phyloP scores from a whole-genome alignment of 2,113 vertebrate species.

The Sminthopsis crassicaudata region DNA sequence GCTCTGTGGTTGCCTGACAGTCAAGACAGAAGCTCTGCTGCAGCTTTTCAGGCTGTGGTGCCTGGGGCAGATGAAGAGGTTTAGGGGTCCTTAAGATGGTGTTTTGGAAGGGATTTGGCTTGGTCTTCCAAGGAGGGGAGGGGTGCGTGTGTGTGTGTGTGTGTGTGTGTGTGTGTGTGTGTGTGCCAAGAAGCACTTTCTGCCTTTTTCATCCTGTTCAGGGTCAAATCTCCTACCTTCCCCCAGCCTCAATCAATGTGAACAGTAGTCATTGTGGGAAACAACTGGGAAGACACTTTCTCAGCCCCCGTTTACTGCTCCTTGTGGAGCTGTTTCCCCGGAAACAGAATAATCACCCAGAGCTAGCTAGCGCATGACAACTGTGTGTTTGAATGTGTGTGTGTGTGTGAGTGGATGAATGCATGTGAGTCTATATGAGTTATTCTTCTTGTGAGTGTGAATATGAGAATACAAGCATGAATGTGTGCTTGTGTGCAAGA shows the following conservation, averaged over 20 bases:
- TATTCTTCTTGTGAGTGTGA: neutral
- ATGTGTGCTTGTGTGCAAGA: too few relatives aligned
- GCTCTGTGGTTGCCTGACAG: neutral
- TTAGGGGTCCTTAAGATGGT: neutral
- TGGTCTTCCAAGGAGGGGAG: neutral
- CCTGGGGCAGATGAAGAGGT: neutral
- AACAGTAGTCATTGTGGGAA: neutral
- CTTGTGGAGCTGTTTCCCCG: slow-evolving; percentile 67
- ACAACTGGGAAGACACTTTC: neutral
- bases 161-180: too few relatives aligned
- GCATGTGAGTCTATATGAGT: neutral
- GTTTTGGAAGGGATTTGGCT: neutral
- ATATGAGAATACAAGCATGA: neutral
- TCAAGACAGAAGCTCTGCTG: neutral
- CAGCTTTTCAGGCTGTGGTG: neutral
- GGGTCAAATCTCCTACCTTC: neutral
- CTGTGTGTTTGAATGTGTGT: neutral
- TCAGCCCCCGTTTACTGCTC: neutral
- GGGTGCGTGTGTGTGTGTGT: neutral
- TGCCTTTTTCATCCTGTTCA: neutral
- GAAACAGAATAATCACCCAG: slow-evolving; percentile 67
- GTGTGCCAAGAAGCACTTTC: neutral
- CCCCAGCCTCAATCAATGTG: neutral
- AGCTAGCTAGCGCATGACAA: slow-evolving; percentile 44
- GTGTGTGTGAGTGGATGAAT: neutral